Conservation (phyloP, 2,888 invertebrate genomes). For the Odontomyia ornata region DNA sequence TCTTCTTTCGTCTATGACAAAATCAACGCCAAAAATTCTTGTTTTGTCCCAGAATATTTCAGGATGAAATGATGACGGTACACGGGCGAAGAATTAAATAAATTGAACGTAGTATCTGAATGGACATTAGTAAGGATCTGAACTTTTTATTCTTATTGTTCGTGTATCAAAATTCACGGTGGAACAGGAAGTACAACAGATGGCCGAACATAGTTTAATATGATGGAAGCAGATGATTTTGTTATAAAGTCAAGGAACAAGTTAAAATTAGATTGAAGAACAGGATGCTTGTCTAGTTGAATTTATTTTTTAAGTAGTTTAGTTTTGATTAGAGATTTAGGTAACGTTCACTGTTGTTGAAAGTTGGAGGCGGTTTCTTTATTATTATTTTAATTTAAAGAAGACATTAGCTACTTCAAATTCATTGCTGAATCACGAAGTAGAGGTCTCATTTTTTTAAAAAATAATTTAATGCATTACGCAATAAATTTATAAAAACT, state of each 20-base stretch:
- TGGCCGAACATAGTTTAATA: conserved; percentile 32
- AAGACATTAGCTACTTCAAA: too few relatives aligned
- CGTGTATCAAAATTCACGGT: neutral
- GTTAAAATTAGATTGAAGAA: conserved; percentile 8
- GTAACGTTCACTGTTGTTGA: too few relatives aligned
- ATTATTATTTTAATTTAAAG: too few relatives aligned
- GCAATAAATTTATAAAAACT: too few relatives aligned
- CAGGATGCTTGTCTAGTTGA: conserved; percentile 1
- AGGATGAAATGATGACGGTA: neutral
- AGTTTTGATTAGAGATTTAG: neutral
- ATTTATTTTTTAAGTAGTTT: neutral
- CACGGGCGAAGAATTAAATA: neutral
- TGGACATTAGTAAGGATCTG: conserved; percentile 9
- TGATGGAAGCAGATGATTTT: conserved; percentile 16
- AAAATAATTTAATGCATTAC: too few relatives aligned
- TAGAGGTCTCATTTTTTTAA: too few relatives aligned
- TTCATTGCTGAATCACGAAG: too few relatives aligned
- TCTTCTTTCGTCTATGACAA: conserved; percentile 3
- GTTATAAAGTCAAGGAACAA: neutral
- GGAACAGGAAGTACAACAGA: conserved; percentile 24
- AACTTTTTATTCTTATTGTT: neutral
- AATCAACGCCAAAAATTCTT: conserved; percentile 14
- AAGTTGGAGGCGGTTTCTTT: too few relatives aligned
- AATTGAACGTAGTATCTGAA: neutral
- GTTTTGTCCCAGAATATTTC: neutral